phyloP scores from a whole-genome alignment of 2,888 invertebrate genomes.

The Thymelicus sylvestris region DNA sequence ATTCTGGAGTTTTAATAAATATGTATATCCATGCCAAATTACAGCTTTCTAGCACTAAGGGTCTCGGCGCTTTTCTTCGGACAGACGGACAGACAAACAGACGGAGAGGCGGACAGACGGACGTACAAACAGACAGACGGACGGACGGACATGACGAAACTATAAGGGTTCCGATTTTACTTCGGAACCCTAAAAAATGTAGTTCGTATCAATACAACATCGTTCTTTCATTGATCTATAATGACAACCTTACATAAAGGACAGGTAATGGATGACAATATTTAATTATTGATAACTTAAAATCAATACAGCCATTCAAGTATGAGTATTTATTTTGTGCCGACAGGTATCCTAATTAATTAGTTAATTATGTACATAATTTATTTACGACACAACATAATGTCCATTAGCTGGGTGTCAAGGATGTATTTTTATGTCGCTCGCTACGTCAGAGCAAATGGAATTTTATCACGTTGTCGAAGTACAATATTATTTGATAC shows the following conservation, averaged over 20 bases:
- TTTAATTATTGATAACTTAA: conserved; percentile 44
- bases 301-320: conserved; percentile 50
- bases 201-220: no score
- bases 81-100: no score
- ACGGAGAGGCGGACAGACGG: no score
- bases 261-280: conserved; percentile 50
- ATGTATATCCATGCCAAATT: no score
- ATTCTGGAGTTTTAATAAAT: no score
- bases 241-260: background rate
- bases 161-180: no score
- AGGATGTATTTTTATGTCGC: conserved; percentile 42
- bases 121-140: no score
- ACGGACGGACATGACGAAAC: no score
- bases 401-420: conserved; percentile 47
- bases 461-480: conserved; percentile 23
- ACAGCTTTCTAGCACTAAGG: no score
- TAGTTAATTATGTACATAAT: conserved; percentile 46
- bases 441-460: background rate
- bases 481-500: conserved; percentile 4
- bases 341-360: conserved; percentile 45
- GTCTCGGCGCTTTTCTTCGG: no score
- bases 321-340: conserved; percentile 24
- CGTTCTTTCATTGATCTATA: no score
- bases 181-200: no score
- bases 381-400: conserved; percentile 45